Evolutionary conservation across 2,888 invertebrate genomes (phyloP), one percentile per base, ranked within the genome.

Genomic region (Eupithecia pulchellata): DNA sequence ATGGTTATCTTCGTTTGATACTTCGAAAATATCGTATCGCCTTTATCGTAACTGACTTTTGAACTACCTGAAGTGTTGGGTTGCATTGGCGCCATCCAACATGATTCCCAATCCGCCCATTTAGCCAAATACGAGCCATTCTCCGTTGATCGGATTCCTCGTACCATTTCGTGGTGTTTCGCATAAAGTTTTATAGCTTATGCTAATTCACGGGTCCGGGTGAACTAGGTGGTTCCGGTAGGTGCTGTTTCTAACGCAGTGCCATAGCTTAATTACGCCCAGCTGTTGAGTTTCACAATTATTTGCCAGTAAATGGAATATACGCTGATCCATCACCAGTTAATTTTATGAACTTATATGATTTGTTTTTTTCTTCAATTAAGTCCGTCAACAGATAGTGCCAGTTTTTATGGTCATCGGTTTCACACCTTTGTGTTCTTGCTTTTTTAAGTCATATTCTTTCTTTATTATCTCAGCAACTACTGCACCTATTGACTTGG

Each of bases 131-230:
- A 32, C 57, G 42, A 67, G 47, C 66, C 20, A 67, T 75, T 77
- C 72, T 64, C 32, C 30, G 68, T 58, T 57, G 65, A 60, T 71
- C 60, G 64, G 66, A 20, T 70, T 73, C 74, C 55, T 27, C 29
- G 69, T 66, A 39, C 66, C 71, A 70, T 68, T 74, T 66, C 68
- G 72, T 70, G 66, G 72, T 70, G 75, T 75, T 74, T 75, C 78
- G 70, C 77, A 75, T 78, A 78, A 87, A 87, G 85, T 88, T 88
- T 86, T 88, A 88, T 87, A 87, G 86, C 84, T 81, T 86, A 88
- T 86, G 88, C 82, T 86, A 88, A 88, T 88, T 82, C 79, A 74
- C 79, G 80, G 81, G 82, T 78, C 81, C 79, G 84, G 83, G 82
- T 84, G 79, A 68, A 72, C 66, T 73, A 74, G 75, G 74, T 74